Conservation (phyloP, 2,113 vertebrate species). For the Sturnira hondurensis region DNA sequence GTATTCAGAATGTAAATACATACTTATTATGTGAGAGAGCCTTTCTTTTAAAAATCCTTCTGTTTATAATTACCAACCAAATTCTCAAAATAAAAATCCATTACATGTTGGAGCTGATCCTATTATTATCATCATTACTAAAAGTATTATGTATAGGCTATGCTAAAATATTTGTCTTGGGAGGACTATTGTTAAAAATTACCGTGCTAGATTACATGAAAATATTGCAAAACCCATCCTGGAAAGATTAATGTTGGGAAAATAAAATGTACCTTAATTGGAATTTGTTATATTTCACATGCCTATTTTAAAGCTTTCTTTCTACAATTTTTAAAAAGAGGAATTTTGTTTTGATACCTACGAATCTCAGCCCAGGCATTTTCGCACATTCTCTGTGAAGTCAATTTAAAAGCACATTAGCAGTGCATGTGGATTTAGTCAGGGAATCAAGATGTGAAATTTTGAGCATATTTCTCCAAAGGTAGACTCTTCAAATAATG, state of each 20-base stretch:
- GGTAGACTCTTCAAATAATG: slow-evolving; percentile 82
- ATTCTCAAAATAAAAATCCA: slow-evolving; percentile 52
- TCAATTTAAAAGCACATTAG: slow-evolving; percentile 81
- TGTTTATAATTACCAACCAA: slow-evolving; percentile 44
- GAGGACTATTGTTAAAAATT: slow-evolving; percentile 72
- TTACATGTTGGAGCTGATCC: slow-evolving; percentile 23
- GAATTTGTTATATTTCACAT: slow-evolving; percentile 70
- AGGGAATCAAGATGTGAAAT: slow-evolving; percentile 82
- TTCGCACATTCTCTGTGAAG: slow-evolving; percentile 66
- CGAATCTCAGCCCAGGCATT: slow-evolving; percentile 68
- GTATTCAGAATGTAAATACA: slow-evolving; percentile 31
- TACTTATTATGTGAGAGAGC: not conserved
- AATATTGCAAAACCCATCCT: slow-evolving; percentile 62
- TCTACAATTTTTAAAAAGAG: slow-evolving; percentile 53
- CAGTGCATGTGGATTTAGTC: slow-evolving; percentile 76
- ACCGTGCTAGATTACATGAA: slow-evolving; percentile 41
- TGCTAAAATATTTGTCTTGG: slow-evolving; percentile 56
- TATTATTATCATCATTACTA: slow-evolving; percentile 42
- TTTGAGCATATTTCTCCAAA: slow-evolving; percentile 83
- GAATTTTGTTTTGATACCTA: slow-evolving; percentile 72
- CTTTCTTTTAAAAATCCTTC: slow-evolving; percentile 55
- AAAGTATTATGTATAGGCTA: not conserved
- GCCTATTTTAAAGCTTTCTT: slow-evolving; percentile 41
- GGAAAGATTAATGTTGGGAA: slow-evolving; percentile 58
- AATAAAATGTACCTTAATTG: slow-evolving; percentile 75